These are phyloP conservation scores for Drosophila differens DNA, from an alignment of 2,888 invertebrate genomes.

Conservation along the genomic window DNA sequence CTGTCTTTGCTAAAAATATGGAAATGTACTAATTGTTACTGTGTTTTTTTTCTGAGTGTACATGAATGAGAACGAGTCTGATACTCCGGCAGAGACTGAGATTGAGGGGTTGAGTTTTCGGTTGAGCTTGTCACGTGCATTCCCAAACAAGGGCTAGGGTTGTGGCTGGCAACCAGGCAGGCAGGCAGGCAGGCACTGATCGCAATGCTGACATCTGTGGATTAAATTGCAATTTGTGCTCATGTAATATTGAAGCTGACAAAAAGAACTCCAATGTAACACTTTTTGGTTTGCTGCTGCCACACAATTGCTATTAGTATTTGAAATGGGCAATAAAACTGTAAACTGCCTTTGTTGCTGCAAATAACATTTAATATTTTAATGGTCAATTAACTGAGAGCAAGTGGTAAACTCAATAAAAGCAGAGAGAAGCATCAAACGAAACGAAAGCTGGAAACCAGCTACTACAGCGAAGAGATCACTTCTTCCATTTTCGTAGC, in stretches of 20 bases:
- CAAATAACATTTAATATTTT: constrained; percentile 78
- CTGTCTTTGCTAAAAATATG: neutral
- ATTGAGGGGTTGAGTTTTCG: constrained; percentile 15
- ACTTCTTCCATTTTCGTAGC: constrained; percentile 25
- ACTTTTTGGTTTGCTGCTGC: constrained; percentile 52
- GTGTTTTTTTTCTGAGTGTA: neutral
- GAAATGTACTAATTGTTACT: neutral
- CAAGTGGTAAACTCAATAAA: neutral
- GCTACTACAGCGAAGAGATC: neutral
- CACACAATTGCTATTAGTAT: constrained; percentile 75
- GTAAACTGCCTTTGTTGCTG: constrained; percentile 62
- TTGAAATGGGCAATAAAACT: constrained; percentile 80
- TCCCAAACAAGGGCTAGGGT: constrained; percentile 43
- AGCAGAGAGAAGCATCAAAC: neutral
- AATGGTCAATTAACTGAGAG: constrained; percentile 77
- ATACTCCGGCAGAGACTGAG: neutral
- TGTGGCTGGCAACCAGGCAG: constrained; percentile 27
- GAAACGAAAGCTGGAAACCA: neutral
- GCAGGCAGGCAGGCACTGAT: constrained; percentile 58
- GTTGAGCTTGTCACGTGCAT: constrained; percentile 63
- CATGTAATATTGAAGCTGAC: constrained; percentile 82
- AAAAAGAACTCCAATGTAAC: constrained; percentile 46
- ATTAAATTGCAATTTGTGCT: constrained; percentile 86
- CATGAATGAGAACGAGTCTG: neutral
- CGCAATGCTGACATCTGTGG: constrained; percentile 86